Base-by-base conservation (phyloP, 2,888 invertebrate species). In the Drosophila birchii region DNA sequence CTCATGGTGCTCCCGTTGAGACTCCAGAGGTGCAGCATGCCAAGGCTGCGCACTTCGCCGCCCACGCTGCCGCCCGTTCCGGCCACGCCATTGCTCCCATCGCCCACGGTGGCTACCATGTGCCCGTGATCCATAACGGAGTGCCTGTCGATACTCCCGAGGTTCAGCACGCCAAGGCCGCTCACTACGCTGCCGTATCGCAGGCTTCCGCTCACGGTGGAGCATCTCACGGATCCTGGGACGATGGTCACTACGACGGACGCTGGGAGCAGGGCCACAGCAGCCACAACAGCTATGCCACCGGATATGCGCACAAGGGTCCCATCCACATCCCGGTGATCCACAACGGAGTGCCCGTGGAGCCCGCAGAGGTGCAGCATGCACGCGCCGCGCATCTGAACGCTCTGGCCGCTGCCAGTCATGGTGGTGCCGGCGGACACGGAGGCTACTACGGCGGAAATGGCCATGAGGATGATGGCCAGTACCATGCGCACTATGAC, bases 71-170 rank as follows among this genome's bases (percentile, higher is more conserved):
- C 38, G 92, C 92, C 18, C 89, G 91, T 53, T 80, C 88, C 29
- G 91, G 91, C 43, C 91, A 88, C 61, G 83, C 78, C 63, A 68
- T 77, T 34, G 87, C 81, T 34, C 83, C 87, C 36, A 80, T 78
- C 55, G 81, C 79, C 53, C 88, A 87, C 29, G 88, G 79, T 72
- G 90, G 90, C 49, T 92, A 91, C 76, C 92, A 92, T 60, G 90
- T 92, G 64, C 93, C 93, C 29, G 91, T 92, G 41, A 92, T 93
- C 69, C 92, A 92, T 66, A 93, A 93, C 69, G 93, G 93, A 20
- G 92, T 93, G 3, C 94, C 94, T 49, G 90, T 93, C 38, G 93
- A 94, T 53, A 93, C 94, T 5, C 93, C 94, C 53, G 94, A 93
- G 85, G 94, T 94, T 9, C 93, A 93, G 84, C 92, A 92, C 63